Conservation (phyloP, 1,140 invertebrate genomes). For the Bombus fervidus region DNA sequence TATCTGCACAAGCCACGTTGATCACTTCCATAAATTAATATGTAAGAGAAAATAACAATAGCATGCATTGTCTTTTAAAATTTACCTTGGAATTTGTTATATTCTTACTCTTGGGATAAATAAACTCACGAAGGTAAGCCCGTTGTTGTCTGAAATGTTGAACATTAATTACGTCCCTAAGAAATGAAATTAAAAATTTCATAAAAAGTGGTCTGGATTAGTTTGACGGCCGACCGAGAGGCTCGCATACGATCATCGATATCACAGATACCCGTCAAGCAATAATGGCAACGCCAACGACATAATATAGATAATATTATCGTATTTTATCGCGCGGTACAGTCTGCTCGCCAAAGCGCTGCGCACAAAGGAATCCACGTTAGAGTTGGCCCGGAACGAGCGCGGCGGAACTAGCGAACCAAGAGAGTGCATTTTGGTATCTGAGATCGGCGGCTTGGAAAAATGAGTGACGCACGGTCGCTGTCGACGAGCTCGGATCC, state of each 20-base stretch:
- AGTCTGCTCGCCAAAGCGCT: background rate
- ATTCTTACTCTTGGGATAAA: no score
- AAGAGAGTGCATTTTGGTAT: background rate
- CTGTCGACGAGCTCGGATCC: constrained; percentile 11
- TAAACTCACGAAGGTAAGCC: no score
- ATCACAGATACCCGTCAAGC: no score
- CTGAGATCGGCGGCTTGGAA: background rate
- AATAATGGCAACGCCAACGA: no score
- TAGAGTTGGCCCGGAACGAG: background rate
- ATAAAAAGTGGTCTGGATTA: background rate
- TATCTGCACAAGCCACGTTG: background rate
- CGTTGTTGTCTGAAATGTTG: background rate
- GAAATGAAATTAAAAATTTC: background rate
- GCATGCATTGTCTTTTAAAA: no score
- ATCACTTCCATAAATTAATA: background rate
- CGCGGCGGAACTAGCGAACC: background rate
- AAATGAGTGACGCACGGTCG: background rate
- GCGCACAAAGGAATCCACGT: no score
- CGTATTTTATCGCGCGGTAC: background rate
- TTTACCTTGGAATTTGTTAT: background rate
- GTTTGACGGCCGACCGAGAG: no score
- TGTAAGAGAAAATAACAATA: no score
- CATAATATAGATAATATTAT: no score
- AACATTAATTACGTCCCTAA: background rate
- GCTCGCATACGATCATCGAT: no score